phyloP scores from a whole-genome alignment of 2,113 vertebrate genomes.

The Mus spicilegus region DNA sequence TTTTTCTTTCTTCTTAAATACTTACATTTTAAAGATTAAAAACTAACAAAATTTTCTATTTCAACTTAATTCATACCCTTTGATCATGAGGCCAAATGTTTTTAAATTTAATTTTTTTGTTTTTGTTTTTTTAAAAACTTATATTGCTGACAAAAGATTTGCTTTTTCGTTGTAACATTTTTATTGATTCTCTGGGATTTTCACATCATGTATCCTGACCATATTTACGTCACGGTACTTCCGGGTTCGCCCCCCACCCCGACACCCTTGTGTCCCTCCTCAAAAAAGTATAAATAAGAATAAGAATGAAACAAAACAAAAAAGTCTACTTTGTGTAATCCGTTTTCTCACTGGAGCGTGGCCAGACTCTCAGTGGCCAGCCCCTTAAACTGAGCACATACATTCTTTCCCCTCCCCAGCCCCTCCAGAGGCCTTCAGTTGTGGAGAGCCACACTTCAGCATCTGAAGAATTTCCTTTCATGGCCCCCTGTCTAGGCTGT shows the following conservation, averaged over 20 bases:
- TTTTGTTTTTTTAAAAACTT: background rate
- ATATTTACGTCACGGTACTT: background rate
- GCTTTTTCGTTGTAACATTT: background rate
- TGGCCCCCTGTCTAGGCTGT: background rate
- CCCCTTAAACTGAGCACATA: background rate
- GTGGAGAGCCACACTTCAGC: background rate
- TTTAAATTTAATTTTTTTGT: constrained; percentile 1
- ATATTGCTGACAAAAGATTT: constrained; percentile 7
- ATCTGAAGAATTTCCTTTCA: background rate
- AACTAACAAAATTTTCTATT: background rate
- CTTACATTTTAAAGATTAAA: constrained; percentile 50
- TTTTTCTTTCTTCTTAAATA: constrained; percentile 24
- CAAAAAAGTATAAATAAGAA: background rate
- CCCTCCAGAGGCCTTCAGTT: background rate
- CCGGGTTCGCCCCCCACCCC: background rate
- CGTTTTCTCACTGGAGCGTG: background rate
- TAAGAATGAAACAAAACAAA: background rate
- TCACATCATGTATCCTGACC: background rate
- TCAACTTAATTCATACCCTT: constrained; percentile 40
- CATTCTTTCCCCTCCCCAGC: background rate
- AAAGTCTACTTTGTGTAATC: background rate
- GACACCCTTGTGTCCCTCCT: background rate
- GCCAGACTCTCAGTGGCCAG: background rate
- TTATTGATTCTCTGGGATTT: background rate
- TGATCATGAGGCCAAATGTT: background rate